Evolutionary conservation across 2,888 invertebrate species (phyloP), one percentile per base, ranked within the genome.

Genomic region (Rhamnusium bicolor): DNA sequence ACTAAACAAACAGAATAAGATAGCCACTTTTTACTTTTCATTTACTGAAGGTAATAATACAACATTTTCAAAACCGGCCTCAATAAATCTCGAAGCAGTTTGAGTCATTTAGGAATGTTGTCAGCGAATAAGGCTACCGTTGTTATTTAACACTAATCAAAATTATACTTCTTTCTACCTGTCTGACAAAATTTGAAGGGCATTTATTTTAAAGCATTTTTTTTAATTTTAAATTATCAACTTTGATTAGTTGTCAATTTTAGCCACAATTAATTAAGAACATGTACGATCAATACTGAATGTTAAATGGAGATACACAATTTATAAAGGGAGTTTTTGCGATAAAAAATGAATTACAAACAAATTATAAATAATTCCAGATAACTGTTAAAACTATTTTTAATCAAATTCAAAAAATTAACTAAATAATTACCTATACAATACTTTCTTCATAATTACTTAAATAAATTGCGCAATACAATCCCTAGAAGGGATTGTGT

Each of bases 21-120:
- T 63, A 46, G 10, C 16, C 3, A 1, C 18, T 32, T 32, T 32
- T 32, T 32, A 32, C 8, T 51, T 8, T 47, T 63, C 49, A 21
- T 27, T 63, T 1, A 10, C 21, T 47, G n/a, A 27, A 49, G 2
- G 24, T 6, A 24, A 19, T 62, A 47, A 60, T 63, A 63, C 63
- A 29, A 63, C 49, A 47, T 24, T 63, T 49, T 47, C 10, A 21
- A 63, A 46, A 63, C 49, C 63, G 24, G 63, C 24, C 14, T 24
- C 29, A 46, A 63, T 63, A 63, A 63, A 63, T 24, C n/a, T 63
- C 19, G 21, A n/a, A 63, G 19, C 51, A 51, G 51, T 51, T 7
- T 19, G 2, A 51, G 18, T 1, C 8, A 10, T 10, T 18, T 16
- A 16, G 7, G 51, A 51, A 51, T 51, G 51, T 51, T 51, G 51